Evolutionary conservation across 2,797 vertebrate genomes (phyloP), one percentile per base, ranked within the genome.

Genomic region (Amazonetta brasiliensis): DNA sequence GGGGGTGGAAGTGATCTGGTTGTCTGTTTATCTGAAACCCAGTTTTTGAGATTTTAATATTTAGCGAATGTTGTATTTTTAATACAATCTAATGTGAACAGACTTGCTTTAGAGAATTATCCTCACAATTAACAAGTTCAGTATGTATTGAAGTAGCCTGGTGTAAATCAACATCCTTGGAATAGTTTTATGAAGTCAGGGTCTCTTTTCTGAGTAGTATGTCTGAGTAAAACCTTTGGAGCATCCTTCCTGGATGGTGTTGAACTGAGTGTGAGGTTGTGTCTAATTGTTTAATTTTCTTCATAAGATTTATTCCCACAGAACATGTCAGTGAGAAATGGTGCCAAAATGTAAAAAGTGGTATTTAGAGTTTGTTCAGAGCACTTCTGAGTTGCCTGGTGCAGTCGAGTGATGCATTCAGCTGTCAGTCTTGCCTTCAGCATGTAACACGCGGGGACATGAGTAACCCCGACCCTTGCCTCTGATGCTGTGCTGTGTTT

Each of bases 391-490:
- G 43, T 71, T 2, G 14, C 56, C 41, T 80, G 58, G 72, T 1
- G 0, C 41, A 64, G 64, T 25, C 68, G 44, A 74, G 41, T 69
- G 54, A 63, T 72, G 3, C n/a, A 8, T 91, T 90, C 41, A 59
- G 0, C 66, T 90, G 76, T 60, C 73, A 35, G 35, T 35, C 69
- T 75, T 48, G n/a, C 59, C 80, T 81, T 60, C 19, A 37, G 33
- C 4, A 22, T 55, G 5, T 12, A 30, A 50, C 30, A 5, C 74
- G 71, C 50, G 12, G 46, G 66, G 66, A 12, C 90, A 72, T 66
- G 59, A 67, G 91, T 35, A 67, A 35, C 56, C 83, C 83, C 79
- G 85, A 90, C 56, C 59, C 59, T 82, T 94, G 66, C 37, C 48
- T 84, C 78, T 62, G 50, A 63, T 62, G 58, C 71, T 31, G 43